Evolutionary conservation across 2,113 vertebrate genomes (phyloP).

Genomic region (Condylura cristata): DNA sequence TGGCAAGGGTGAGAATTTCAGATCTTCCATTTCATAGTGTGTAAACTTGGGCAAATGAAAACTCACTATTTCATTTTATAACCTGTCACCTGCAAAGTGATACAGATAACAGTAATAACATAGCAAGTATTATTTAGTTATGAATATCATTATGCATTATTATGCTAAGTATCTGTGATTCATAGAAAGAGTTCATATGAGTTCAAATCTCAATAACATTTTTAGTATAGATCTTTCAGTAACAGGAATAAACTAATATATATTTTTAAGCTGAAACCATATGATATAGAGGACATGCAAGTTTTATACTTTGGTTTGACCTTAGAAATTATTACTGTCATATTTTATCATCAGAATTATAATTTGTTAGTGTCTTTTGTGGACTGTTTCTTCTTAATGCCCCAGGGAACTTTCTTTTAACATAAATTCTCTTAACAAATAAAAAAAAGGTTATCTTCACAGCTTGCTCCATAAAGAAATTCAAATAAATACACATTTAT

Average conservation of each 20-base stretch:
- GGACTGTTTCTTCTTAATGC: constrained; percentile 48
- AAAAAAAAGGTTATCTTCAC: constrained; percentile 69
- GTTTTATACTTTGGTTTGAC: constrained; percentile 50
- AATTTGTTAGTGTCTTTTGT: constrained; percentile 66
- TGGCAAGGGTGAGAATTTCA: not conserved
- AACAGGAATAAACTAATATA: not conserved
- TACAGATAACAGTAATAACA: not conserved
- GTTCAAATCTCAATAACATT: constrained; percentile 10
- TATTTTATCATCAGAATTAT: constrained; percentile 61
- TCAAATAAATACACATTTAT: constrained; percentile 70
- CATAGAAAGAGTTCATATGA: not conserved
- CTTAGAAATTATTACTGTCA: constrained; percentile 69
- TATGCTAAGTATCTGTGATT: not conserved
- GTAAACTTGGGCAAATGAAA: not conserved
- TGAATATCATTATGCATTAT: not conserved
- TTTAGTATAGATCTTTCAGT: not conserved
- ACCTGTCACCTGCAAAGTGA: not conserved
- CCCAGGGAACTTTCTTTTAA: constrained; percentile 57
- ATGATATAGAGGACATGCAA: not conserved
- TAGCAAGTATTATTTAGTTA: not conserved
- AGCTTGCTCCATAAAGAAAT: constrained; percentile 64
- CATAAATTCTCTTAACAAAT: constrained; percentile 68
- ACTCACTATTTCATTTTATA: not conserved
- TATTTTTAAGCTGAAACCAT: constrained; percentile 32
- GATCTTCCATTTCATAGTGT: not conserved